phyloP scores from a whole-genome alignment of 2,888 invertebrate species.

The Podabrus alpinus region DNA sequence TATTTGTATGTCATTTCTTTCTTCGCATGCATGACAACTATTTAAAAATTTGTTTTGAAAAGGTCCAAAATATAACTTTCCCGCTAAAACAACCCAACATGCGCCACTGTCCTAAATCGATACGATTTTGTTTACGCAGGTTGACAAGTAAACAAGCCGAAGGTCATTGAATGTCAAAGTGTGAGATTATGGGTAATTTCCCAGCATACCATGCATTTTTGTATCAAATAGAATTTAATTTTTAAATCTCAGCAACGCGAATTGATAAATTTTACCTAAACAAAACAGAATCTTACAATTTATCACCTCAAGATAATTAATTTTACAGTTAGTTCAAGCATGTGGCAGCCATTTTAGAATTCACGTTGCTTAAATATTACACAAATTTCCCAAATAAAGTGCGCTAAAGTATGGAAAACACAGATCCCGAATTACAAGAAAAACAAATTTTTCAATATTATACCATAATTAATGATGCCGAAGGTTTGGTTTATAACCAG shows the following conservation, averaged over 20 bases:
- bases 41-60: no score
- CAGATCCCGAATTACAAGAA: constrained; percentile 16
- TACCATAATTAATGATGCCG: constrained; percentile 36
- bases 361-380: neutral
- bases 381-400: neutral
- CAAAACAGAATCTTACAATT: neutral
- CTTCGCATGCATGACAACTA: no score
- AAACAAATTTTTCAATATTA: constrained; percentile 39
- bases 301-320: neutral
- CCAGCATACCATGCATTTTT: constrained; percentile 39
- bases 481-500: neutral
- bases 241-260: neutral
- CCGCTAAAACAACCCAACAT: neutral
- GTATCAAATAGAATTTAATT: neutral
- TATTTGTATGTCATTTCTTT: no score
- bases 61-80: neutral
- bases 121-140: neutral
- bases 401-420: neutral
- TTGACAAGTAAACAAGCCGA: neutral
- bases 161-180: constrained; percentile 20
- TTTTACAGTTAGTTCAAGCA: neutral
- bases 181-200: constrained; percentile 51
- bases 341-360: constrained; percentile 6
- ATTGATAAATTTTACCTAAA: neutral
- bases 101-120: neutral